Conservation (phyloP, 1,140 invertebrate genomes). For the Steinernema khuongi region DNA sequence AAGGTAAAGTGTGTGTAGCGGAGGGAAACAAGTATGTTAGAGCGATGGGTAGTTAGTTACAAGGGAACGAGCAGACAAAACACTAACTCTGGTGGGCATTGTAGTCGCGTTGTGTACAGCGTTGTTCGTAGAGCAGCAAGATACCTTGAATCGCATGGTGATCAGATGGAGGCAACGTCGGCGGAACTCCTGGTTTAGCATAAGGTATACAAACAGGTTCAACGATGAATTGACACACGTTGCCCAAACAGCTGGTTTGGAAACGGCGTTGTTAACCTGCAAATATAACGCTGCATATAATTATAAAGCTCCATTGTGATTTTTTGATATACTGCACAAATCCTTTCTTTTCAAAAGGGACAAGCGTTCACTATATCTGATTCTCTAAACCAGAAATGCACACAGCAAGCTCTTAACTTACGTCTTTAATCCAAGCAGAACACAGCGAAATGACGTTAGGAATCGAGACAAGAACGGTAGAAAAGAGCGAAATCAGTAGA, state of each 20-base stretch:
- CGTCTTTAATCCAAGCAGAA: conserved; percentile 22
- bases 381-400: no score
- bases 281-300: not conserved
- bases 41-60: not conserved
- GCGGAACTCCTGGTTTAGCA: conserved; percentile 17
- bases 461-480: conserved; percentile 21
- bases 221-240: conserved; percentile 26
- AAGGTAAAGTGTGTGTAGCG: no score
- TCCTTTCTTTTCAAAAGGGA: not conserved
- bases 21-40: no score
- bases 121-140: not conserved
- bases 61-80: not conserved
- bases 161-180: not conserved
- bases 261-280: conserved; percentile 26
- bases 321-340: no score
- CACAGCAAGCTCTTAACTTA: no score
- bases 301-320: not conserved
- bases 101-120: not conserved
- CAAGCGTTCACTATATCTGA: no score
- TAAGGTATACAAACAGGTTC: conserved; percentile 27
- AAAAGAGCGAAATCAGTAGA: conserved; percentile 20
- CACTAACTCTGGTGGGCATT: not conserved
- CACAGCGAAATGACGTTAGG: conserved; percentile 22
- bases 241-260: conserved; percentile 24
- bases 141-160: not conserved